These are phyloP conservation scores for Epizoanthus fatuus DNA, from an alignment of 92 coral and sea anemone genomes.

Conservation along the genomic window DNA sequence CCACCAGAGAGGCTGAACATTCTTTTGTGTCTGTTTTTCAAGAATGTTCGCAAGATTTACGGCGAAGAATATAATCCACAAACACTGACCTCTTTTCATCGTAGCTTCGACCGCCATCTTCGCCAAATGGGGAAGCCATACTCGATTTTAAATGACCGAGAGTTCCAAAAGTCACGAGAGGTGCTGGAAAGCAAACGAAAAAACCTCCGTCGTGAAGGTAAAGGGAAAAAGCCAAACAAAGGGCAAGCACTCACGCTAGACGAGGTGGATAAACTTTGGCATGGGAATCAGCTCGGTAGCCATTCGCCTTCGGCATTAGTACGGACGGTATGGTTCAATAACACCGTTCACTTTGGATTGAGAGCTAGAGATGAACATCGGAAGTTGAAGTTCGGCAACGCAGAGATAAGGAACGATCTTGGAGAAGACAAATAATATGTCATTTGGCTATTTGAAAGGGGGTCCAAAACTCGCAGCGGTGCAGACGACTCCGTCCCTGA, in stretches of 20 bases:
- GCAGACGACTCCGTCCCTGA: neutral
- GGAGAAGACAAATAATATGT: neutral
- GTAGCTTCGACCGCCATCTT: conserved; percentile 55
- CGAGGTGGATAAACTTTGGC: conserved; percentile 45
- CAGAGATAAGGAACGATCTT: neutral
- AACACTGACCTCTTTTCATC: conserved; percentile 41
- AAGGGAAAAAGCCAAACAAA: conserved; percentile 48
- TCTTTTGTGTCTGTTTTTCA: conserved; percentile 48
- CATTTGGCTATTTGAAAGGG: neutral
- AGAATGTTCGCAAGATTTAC: conserved; percentile 31
- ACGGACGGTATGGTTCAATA: conserved; percentile 47
- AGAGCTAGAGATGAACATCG: conserved; percentile 55
- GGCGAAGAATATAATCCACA: conserved; percentile 61
- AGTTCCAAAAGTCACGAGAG: conserved; percentile 41
- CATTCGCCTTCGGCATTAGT: conserved; percentile 45
- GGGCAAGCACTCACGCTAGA: conserved; percentile 18
- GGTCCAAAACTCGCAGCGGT: neutral
- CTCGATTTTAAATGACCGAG: conserved; percentile 29
- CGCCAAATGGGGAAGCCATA: conserved; percentile 28
- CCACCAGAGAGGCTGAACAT: conserved; percentile 37
- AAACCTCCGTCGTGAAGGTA: conserved; percentile 45
- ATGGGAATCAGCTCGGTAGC: conserved; percentile 41
- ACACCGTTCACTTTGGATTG: conserved; percentile 64
- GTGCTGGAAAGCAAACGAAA: conserved; percentile 56
- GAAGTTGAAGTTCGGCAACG: neutral